phyloP scores from a whole-genome alignment of 2,113 vertebrate species.

The Morone chrysops region DNA sequence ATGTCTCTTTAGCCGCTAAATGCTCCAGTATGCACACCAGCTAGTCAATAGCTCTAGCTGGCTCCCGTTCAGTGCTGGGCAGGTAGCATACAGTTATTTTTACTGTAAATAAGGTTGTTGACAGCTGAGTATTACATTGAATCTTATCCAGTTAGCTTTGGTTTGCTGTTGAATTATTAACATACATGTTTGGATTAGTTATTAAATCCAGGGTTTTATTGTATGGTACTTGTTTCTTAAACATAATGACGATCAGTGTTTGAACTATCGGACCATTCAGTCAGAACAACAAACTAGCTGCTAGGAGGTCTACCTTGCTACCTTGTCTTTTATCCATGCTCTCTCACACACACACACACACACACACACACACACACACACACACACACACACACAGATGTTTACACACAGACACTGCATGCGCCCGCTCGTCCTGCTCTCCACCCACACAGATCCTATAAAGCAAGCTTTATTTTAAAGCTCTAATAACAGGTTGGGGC shows the following conservation, averaged over 20 bases:
- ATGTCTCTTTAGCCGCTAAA: too few relatives aligned
- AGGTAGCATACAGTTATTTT: too few relatives aligned
- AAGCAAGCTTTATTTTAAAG: slow-evolving; percentile 70
- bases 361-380: slow-evolving; percentile 32
- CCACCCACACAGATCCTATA: slow-evolving; percentile 53
- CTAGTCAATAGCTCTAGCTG: too few relatives aligned
- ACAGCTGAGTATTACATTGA: too few relatives aligned
- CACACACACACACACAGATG: slow-evolving; percentile 35
- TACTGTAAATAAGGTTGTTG: too few relatives aligned
- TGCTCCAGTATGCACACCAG: too few relatives aligned
- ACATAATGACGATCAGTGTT: too few relatives aligned
- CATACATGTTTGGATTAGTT: not conserved
- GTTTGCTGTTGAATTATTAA: not conserved
- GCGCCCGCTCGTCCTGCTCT: slow-evolving; percentile 20
- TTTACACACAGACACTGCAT: slow-evolving; percentile 41
- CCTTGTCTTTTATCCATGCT: slow-evolving; percentile 11
- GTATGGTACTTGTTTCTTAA: too few relatives aligned
- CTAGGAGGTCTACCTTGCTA: slow-evolving; percentile 4
- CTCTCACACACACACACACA: slow-evolving; percentile 29
- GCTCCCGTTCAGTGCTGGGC: too few relatives aligned
- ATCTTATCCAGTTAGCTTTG: not conserved
- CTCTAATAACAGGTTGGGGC: slow-evolving; percentile 70
- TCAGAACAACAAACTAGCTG: not conserved
- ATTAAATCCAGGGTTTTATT: too few relatives aligned
- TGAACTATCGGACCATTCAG: not conserved